Evolutionary conservation across 2,888 invertebrate species (phyloP).

Genomic region (Keiferia lycopersicella): DNA sequence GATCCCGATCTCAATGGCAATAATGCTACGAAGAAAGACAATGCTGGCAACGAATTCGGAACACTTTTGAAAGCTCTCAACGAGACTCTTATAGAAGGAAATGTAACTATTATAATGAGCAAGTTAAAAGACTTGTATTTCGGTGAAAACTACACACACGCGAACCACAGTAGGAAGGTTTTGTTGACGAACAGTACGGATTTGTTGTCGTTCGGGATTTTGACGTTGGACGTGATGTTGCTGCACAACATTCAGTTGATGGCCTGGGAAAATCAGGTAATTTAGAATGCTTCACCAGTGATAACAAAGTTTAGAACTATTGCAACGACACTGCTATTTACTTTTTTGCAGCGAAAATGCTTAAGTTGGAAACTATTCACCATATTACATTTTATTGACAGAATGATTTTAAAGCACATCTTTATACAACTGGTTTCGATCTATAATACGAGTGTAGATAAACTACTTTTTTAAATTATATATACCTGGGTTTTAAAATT

Average conservation of each 20-base stretch:
- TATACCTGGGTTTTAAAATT: no score
- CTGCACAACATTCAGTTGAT: conserved; percentile 80
- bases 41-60: conserved; percentile 53
- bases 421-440: no score
- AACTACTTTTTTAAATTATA: no score
- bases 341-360: no score
- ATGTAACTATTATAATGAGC: conserved; percentile 72
- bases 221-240: conserved; percentile 80
- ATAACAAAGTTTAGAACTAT: no score
- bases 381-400: no score
- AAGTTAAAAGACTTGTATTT: conserved; percentile 78
- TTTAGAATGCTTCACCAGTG: no score
- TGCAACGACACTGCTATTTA: no score
- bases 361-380: no score
- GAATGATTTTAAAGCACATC: no score
- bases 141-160: conserved; percentile 60
- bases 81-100: conserved; percentile 73
- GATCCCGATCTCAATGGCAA: conserved; percentile 61
- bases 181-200: conserved; percentile 71
- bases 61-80: conserved; percentile 74
- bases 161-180: conserved; percentile 53
- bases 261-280: conserved; percentile 79
- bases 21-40: conserved; percentile 42
- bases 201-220: conserved; percentile 78
- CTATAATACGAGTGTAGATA: no score